Evolutionary conservation across 1,140 invertebrate species (phyloP).

Genomic region (Platyscapa corneri): DNA sequence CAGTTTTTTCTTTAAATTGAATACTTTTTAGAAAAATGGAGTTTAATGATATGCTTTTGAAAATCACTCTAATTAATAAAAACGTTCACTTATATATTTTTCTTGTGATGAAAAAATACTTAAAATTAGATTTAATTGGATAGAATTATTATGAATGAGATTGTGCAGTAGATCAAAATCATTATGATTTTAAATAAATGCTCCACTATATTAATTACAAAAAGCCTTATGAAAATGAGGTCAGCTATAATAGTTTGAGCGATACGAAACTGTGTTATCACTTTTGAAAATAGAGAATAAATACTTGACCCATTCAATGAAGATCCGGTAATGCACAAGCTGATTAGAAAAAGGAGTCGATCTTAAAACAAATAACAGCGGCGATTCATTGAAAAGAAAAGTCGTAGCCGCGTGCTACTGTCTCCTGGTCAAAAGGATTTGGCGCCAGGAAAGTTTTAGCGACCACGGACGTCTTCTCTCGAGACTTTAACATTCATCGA

Average conservation of each 20-base stretch:
- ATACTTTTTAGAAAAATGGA: too few relatives aligned
- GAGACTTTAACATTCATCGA: slow-evolving; percentile 42
- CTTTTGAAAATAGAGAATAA: neutral
- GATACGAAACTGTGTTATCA: neutral
- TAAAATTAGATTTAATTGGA: too few relatives aligned
- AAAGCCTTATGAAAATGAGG: neutral
- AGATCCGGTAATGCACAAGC: neutral
- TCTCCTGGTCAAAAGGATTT: slow-evolving; percentile 7
- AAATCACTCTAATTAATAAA: too few relatives aligned
- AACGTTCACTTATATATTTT: too few relatives aligned
- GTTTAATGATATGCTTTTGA: too few relatives aligned
- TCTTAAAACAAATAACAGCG: slow-evolving; percentile 20
- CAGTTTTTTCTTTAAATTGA: too few relatives aligned
- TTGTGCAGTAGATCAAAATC: too few relatives aligned
- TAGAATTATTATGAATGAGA: too few relatives aligned
- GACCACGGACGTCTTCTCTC: neutral
- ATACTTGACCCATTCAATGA: neutral
- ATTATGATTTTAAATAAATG: too few relatives aligned
- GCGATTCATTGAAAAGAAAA: slow-evolving; percentile 25
- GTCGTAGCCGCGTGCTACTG: neutral
- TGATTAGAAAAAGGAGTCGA: neutral
- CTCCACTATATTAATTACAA: neutral
- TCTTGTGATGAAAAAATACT: too few relatives aligned
- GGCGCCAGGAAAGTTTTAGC: slow-evolving; percentile 45
- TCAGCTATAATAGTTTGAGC: neutral